These are phyloP conservation scores for Brachionus rubens DNA, from an alignment of 1,140 invertebrate species.

Conservation along the genomic window DNA sequence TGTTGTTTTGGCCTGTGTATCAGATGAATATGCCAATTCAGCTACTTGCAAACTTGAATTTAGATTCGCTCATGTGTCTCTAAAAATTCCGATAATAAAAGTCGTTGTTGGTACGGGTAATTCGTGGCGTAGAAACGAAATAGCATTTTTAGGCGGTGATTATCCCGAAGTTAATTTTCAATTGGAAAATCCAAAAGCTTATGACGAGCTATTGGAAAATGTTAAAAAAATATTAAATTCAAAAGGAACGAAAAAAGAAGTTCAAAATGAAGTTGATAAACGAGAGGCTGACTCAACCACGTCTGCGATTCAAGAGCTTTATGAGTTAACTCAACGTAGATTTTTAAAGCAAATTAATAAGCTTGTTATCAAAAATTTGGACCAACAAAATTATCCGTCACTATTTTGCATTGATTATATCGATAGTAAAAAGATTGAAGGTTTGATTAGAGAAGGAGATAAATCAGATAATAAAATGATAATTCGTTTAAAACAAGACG, in stretches of 20 bases:
- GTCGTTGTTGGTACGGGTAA: slow-evolving; percentile 24
- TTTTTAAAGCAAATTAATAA: slow-evolving; percentile 53
- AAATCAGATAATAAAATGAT: slow-evolving; percentile 17
- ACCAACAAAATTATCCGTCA: slow-evolving; percentile 17
- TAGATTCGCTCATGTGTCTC: slow-evolving; percentile 7
- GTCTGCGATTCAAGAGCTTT: slow-evolving; percentile 51
- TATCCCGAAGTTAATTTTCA: slow-evolving; percentile 54
- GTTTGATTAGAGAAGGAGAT: slow-evolving; percentile 48
- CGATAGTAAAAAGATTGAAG: background rate
- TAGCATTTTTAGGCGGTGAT: slow-evolving; percentile 53
- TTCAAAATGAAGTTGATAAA: slow-evolving; percentile 48
- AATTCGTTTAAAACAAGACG: slow-evolving; percentile 46
- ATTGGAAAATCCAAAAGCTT: slow-evolving; percentile 49
- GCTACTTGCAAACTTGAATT: slow-evolving; percentile 50
- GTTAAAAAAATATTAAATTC: background rate
- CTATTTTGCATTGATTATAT: slow-evolving; percentile 42
- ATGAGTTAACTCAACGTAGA: slow-evolving; percentile 56
- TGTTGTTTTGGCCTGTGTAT: slow-evolving; percentile 34
- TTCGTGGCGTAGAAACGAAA: slow-evolving; percentile 48
- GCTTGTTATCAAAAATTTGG: slow-evolving; percentile 49
- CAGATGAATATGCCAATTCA: slow-evolving; percentile 51
- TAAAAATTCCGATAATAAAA: slow-evolving; percentile 17
- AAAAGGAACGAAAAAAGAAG: slow-evolving; percentile 47
- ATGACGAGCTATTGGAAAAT: background rate
- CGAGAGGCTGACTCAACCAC: slow-evolving; percentile 50